Conservation (phyloP, 1,140 invertebrate genomes). For the Oreohelix idahoensis region DNA sequence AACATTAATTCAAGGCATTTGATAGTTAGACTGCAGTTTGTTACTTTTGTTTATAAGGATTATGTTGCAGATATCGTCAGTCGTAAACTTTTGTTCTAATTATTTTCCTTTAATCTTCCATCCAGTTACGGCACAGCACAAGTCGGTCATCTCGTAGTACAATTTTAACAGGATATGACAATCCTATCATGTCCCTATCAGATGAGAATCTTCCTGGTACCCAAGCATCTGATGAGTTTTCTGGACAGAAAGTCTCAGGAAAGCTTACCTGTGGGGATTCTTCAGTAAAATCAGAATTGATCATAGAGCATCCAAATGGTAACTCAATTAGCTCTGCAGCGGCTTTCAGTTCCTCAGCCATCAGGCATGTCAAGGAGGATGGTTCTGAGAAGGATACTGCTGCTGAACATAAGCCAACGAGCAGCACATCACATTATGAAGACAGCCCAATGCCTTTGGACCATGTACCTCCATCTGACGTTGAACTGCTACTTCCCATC, state of each 20-base stretch:
- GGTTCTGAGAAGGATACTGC: background rate
- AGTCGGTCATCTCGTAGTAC: background rate
- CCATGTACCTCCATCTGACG: background rate
- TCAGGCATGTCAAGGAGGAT: background rate
- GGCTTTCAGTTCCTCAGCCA: no score
- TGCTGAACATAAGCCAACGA: background rate
- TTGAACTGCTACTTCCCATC: background rate
- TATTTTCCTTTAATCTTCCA: background rate
- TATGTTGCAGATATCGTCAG: no score
- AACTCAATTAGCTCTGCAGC: background rate
- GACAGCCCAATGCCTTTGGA: background rate
- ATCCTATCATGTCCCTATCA: background rate
- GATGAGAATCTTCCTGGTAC: background rate
- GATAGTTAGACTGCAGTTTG: no score
- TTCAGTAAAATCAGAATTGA: background rate
- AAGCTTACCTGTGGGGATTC: background rate
- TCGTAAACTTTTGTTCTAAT: no score
- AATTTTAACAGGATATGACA: background rate
- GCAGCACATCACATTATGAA: background rate
- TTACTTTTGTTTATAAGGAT: no score
- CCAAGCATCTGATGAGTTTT: background rate
- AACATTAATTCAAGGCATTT: no score
- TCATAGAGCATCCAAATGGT: background rate
- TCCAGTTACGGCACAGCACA: background rate
- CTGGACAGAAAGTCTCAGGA: background rate